phyloP scores from a whole-genome alignment of 2,113 vertebrate species.

The Otus sunia region DNA sequence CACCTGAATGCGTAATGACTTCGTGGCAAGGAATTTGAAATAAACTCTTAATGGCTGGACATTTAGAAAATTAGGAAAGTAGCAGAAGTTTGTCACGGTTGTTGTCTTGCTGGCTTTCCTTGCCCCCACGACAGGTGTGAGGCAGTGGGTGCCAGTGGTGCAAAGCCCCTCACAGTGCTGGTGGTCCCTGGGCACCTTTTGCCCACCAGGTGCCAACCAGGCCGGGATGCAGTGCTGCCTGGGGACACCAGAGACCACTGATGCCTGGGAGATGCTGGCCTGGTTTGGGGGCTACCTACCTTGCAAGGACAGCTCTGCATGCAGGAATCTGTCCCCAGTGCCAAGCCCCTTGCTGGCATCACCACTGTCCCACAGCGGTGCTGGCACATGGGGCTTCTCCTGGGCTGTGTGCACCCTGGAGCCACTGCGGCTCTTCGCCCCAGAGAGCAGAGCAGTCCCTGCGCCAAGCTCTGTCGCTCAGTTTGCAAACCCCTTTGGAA shows the following conservation, averaged over 20 bases:
- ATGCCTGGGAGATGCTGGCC: background rate
- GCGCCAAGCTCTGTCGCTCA: background rate
- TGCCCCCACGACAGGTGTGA: background rate
- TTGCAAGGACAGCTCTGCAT: rapidly evolving
- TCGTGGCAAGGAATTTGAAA: conserved; percentile 37
- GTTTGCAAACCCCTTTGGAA: conserved; percentile 57
- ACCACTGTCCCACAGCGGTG: background rate
- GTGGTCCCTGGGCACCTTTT: background rate
- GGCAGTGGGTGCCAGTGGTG: background rate
- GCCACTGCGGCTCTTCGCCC: background rate
- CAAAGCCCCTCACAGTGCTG: rapidly evolving
- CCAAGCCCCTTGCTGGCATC: background rate
- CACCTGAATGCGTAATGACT: conserved; percentile 66
- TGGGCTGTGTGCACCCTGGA: background rate
- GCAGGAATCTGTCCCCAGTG: background rate
- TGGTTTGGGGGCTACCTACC: background rate
- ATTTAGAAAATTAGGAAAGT: conserved; percentile 4
- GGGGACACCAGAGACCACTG: rapidly evolving
- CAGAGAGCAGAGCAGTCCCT: conserved; percentile 29
- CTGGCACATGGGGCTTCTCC: background rate
- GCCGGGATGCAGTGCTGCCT: rapidly evolving
- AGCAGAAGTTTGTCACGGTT: background rate
- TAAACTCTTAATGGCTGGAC: conserved; percentile 1
- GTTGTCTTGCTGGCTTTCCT: background rate
- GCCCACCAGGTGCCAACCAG: rapidly evolving